phyloP scores from a whole-genome alignment of 2,113 vertebrate species.

The Neomonachus schauinslandi region DNA sequence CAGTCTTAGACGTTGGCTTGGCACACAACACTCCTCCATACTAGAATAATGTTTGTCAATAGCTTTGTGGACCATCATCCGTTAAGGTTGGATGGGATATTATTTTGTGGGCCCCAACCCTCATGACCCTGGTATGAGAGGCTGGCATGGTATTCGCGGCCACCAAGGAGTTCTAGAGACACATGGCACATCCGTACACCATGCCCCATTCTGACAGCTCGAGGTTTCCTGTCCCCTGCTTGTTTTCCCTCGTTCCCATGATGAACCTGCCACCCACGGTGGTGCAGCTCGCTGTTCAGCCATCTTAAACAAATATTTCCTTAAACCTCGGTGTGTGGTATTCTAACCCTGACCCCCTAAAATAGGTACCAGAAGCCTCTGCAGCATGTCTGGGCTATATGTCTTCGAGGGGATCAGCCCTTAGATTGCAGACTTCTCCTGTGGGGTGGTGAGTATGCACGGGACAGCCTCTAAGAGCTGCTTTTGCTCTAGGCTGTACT shows the following conservation, averaged over 20 bases:
- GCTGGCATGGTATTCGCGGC: too few species aligned
- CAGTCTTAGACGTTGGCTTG: too few species aligned
- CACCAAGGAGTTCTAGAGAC: neutral
- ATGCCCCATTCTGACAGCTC: slow-evolving; percentile 31
- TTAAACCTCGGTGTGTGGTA: slow-evolving; percentile 55
- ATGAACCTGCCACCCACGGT: neutral
- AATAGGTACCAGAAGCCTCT: slow-evolving; percentile 50
- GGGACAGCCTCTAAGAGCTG: neutral
- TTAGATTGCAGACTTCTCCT: neutral
- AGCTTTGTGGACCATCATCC: neutral
- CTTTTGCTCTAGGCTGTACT: neutral
- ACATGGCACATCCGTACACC: neutral
- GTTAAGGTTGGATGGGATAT: neutral
- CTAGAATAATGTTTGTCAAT: neutral
- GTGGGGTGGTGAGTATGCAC: rapidly evolving
- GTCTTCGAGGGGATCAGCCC: rapidly evolving
- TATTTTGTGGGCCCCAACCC: neutral
- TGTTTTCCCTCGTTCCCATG: slow-evolving; percentile 64
- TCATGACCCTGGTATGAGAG: neutral
- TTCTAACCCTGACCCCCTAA: slow-evolving; percentile 71
- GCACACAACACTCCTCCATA: neutral
- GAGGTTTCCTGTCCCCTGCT: slow-evolving; percentile 56
- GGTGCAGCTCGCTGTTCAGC: slow-evolving; percentile 69
- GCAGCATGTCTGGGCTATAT: neutral
- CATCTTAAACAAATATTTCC: slow-evolving; percentile 68